Evolutionary conservation across 2,888 invertebrate species (phyloP), one percentile per base, ranked within the genome.

Genomic region (Nemotelus pantherinus): DNA sequence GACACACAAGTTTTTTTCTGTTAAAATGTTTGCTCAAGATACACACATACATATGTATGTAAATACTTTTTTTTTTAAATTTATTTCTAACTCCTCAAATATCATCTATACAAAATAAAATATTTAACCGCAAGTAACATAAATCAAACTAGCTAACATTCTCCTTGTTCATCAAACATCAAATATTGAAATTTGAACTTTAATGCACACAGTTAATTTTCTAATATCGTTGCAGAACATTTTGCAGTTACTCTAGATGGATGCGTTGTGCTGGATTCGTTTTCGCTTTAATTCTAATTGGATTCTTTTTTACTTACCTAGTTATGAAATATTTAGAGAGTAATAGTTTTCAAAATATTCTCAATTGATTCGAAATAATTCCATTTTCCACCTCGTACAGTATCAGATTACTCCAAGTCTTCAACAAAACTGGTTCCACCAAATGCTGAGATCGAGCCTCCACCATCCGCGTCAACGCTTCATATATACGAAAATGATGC

Each of bases 401-500:
- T 74, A 60, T 74, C 74, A 39, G 74, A 74, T 41, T 74, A 74
- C 41, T 74, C 74, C 2, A 74, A 60, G 10, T 60, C 60, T 39
- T 74, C 74, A 2, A 39, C 10, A 45, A 60, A 50, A 44, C 2
- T 74, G 41, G n/a, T 77, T 39, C 93, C 93, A 0, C 91, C 92
- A 0, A 92, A 95, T 86, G 92, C 94, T 0, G 89, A 89, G 79
- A 86, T 87, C 57, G 88, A 89, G 0, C 88, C 90, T 55, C 92
- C 91, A 25, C 90, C 94, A 0, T 94, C 94, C 0, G 86, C 89
- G 25, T 94, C 94, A 3, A 85, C 85, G 63, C 87, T 94, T n/a
- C 91, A 91, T 81, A 86, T 85, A 0, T 95, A 93, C 85, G 88
- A 89, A 78, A 89, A 88, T 67, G 93, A 92, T 0, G 95, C 94